phyloP scores from a whole-genome alignment of 2,797 vertebrate species.

The Hippoglossus hippoglossus region DNA sequence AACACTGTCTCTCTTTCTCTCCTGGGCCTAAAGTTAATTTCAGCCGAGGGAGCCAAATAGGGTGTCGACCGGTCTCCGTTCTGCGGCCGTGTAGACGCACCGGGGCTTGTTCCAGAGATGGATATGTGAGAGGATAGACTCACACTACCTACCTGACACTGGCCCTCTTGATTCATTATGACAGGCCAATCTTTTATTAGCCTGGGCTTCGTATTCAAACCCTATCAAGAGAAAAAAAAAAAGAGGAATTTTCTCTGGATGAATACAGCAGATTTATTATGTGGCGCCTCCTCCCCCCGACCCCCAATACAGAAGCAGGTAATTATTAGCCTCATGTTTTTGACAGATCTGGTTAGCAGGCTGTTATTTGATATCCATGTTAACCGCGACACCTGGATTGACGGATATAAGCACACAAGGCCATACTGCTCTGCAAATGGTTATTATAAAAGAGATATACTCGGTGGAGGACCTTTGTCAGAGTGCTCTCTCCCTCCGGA shows the following conservation, averaged over 20 bases:
- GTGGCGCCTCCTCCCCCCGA: constrained; percentile 58
- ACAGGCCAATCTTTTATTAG: constrained; percentile 89
- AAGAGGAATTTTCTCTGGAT: constrained; percentile 82
- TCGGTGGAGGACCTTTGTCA: constrained; percentile 14
- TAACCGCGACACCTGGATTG: constrained; percentile 55
- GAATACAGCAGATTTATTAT: constrained; percentile 87
- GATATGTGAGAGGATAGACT: constrained; percentile 84
- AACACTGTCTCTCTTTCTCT: constrained; percentile 77
- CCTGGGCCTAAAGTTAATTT: constrained; percentile 82
- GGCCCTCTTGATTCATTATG: constrained; percentile 86
- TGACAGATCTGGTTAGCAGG: constrained; percentile 82
- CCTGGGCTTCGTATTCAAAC: constrained; percentile 84
- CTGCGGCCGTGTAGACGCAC: constrained; percentile 64
- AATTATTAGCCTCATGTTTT: constrained; percentile 80
- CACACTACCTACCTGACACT: constrained; percentile 83
- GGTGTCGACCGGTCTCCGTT: constrained; percentile 66
- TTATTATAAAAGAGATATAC: constrained; percentile 58
- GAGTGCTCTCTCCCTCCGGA: neutral
- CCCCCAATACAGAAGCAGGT: constrained; percentile 72
- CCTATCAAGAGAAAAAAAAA: constrained; percentile 75
- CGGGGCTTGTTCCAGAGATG: constrained; percentile 73
- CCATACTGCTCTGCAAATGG: constrained; percentile 45
- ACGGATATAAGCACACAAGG: constrained; percentile 58
- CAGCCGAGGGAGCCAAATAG: constrained; percentile 67
- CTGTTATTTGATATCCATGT: constrained; percentile 73